Conservation (phyloP, 1,140 invertebrate species). For the Heliconius hewitsoni region DNA sequence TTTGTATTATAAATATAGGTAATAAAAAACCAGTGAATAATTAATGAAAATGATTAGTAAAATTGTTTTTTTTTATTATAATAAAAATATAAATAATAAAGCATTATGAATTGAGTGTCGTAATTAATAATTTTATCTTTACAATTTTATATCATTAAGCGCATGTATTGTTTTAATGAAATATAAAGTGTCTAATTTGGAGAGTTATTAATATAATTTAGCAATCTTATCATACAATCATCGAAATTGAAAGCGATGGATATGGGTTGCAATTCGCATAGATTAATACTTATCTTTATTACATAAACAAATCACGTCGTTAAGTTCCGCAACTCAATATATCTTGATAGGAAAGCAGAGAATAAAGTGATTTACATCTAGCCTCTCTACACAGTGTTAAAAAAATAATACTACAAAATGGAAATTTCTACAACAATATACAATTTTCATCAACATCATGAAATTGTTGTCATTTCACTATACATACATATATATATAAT, state of each 20-base stretch:
- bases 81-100: background rate
- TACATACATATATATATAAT: background rate
- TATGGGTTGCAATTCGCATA: background rate
- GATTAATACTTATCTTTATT: background rate
- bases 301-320: background rate
- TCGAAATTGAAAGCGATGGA: background rate
- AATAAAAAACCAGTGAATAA: too few species aligned
- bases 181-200: background rate
- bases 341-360: background rate
- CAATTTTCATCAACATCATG: background rate
- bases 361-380: background rate
- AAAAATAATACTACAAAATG: background rate
- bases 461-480: background rate
- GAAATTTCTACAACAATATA: background rate
- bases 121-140: slow-evolving; percentile 1
- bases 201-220: background rate
- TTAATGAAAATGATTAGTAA: too few species aligned
- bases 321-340: background rate
- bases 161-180: slow-evolving; percentile 1
- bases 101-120: background rate
- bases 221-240: background rate
- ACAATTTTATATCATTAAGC: background rate
- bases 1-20: too few species aligned
- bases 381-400: background rate
- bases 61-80: too few species aligned